Conservation (phyloP, 37 sponge, comb jelly and placozoan species). For the Agelas oroides region DNA sequence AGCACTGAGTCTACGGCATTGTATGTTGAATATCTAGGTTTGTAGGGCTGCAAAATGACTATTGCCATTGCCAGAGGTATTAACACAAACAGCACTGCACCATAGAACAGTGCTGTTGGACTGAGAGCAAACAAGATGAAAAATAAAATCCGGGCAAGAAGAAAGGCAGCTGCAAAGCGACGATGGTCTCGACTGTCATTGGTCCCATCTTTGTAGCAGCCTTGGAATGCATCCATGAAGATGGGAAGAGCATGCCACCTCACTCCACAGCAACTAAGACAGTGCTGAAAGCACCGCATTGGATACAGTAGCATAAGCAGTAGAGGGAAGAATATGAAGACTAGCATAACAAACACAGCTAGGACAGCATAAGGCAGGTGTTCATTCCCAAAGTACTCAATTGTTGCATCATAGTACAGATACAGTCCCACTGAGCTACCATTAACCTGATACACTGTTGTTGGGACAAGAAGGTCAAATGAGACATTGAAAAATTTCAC, state of each 20-base stretch:
- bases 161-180: slow-evolving; percentile 60
- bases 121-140: slow-evolving; percentile 31
- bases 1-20: not conserved
- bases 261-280: too few relatives aligned
- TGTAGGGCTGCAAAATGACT: not conserved
- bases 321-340: slow-evolving; percentile 2
- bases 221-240: too few relatives aligned
- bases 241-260: too few relatives aligned
- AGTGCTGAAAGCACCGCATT: too few relatives aligned
- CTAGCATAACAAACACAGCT: slow-evolving; percentile 2
- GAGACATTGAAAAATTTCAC: slow-evolving; percentile 53
- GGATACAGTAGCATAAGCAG: slow-evolving; percentile 21
- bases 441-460: not conserved
- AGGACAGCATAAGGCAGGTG: slow-evolving; percentile 18
- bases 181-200: slow-evolving; percentile 31
- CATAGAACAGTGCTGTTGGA: too few relatives aligned
- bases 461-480: slow-evolving; percentile 42
- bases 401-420: not conserved
- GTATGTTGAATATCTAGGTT: not conserved
- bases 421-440: not conserved
- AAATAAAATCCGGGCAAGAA: slow-evolving; percentile 43
- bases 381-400: slow-evolving; percentile 20
- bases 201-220: too few relatives aligned
- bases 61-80: not conserved
- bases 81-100: too few relatives aligned